Conservation (phyloP, 1,140 invertebrate species). For the Lepidurus arcticus region DNA sequence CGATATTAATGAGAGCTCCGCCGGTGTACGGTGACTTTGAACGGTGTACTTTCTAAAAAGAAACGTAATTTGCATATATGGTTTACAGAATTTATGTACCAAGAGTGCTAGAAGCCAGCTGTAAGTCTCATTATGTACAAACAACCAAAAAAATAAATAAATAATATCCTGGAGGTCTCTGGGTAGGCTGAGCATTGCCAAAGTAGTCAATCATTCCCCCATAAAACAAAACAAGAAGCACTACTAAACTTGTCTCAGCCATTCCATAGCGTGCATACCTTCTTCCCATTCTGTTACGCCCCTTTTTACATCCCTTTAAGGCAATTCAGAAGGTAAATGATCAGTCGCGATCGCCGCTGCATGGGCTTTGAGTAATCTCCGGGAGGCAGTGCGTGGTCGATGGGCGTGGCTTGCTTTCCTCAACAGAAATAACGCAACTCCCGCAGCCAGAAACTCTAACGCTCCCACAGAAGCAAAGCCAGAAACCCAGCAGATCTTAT, state of each 20-base stretch:
- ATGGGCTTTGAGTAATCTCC: conserved; percentile 22
- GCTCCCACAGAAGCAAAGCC: conserved; percentile 34
- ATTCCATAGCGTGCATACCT: too few species aligned
- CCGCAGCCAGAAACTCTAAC: conserved; percentile 34
- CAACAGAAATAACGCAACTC: conserved; percentile 33
- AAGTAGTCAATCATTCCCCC: too few species aligned
- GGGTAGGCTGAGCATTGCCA: background rate
- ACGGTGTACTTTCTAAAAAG: too few species aligned
- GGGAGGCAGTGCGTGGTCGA: conserved; percentile 26
- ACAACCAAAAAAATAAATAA: background rate
- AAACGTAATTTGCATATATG: too few species aligned
- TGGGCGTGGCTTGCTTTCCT: conserved; percentile 22
- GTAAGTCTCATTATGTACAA: background rate
- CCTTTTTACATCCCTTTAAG: conserved; percentile 6
- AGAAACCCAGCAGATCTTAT: conserved; percentile 34
- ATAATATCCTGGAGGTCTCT: background rate
- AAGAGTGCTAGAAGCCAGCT: too few species aligned
- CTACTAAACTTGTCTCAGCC: too few species aligned
- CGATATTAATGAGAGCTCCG: too few species aligned
- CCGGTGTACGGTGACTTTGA: too few species aligned
- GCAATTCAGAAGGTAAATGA: conserved; percentile 29
- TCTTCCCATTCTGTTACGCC: too few species aligned
- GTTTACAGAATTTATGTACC: too few species aligned
- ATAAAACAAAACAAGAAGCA: too few species aligned
- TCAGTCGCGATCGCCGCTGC: conserved; percentile 28